Conservation (phyloP, 1,140 invertebrate species). For the Pissodes strobi region DNA sequence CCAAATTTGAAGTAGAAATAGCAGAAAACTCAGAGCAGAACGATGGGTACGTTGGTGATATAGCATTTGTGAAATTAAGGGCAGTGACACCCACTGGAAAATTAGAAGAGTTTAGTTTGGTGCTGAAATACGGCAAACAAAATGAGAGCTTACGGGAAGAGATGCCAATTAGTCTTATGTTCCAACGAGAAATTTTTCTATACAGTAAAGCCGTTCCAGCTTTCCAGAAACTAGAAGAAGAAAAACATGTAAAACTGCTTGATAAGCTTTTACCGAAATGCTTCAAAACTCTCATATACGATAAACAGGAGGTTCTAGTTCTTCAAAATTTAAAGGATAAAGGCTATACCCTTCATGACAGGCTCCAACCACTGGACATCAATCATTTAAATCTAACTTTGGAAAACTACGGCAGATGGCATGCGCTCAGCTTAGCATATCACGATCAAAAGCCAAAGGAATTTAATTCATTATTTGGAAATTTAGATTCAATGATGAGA, state of each 20-base stretch:
- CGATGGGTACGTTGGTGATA: slow-evolving; percentile 39
- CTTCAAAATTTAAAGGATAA: slow-evolving; percentile 17
- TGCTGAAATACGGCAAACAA: slow-evolving; percentile 35
- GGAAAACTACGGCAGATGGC: slow-evolving; percentile 58
- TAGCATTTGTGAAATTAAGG: slow-evolving; percentile 26
- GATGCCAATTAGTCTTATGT: slow-evolving; percentile 7
- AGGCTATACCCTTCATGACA: slow-evolving; percentile 14
- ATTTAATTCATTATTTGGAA: too few species aligned
- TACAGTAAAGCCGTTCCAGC: slow-evolving; percentile 25
- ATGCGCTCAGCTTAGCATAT: slow-evolving; percentile 58
- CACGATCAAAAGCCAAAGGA: slow-evolving; percentile 50
- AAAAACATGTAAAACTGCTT: neutral
- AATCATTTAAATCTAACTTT: slow-evolving; percentile 48
- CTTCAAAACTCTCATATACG: too few species aligned
- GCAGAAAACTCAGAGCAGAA: slow-evolving; percentile 20
- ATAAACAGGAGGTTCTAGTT: too few species aligned
- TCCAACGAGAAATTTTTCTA: too few species aligned
- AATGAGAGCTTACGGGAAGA: slow-evolving; percentile 11
- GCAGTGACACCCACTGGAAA: neutral
- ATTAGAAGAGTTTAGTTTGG: slow-evolving; percentile 17
- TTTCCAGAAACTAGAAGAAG: slow-evolving; percentile 17
- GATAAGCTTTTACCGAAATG: too few species aligned
- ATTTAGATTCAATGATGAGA: too few species aligned
- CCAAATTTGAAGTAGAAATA: neutral
- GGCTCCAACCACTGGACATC: neutral